These are phyloP conservation scores for Scaptomyza montana DNA, from an alignment of 1,140 invertebrate species.

Conservation along the genomic window DNA sequence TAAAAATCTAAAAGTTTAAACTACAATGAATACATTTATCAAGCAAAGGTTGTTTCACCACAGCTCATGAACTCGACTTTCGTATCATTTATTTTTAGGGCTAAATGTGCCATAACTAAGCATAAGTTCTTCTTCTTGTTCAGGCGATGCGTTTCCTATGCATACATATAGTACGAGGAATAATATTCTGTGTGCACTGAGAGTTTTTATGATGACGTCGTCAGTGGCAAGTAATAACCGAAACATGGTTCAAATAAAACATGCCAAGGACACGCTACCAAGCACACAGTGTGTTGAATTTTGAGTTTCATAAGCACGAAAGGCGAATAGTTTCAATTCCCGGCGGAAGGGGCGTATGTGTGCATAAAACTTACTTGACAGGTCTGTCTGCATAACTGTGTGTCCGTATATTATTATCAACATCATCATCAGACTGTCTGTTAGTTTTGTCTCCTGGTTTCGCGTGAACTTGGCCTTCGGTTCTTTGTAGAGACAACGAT, in stretches of 20 bases:
- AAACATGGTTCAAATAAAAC: constrained; percentile 23
- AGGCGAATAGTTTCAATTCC: constrained; percentile 9
- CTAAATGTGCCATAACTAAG: constrained; percentile 44
- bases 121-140: constrained; percentile 39
- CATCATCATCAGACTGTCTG: constrained; percentile 16
- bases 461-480: not conserved
- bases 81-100: constrained; percentile 5
- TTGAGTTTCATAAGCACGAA: constrained; percentile 53
- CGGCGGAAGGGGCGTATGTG: constrained; percentile 24
- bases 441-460: not conserved
- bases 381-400: constrained; percentile 9
- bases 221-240: constrained; percentile 53
- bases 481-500: constrained; percentile 18
- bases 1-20: too few species aligned
- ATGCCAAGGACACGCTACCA: constrained; percentile 15
- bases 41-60: too few species aligned
- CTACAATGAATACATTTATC: too few species aligned
- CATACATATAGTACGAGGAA: constrained; percentile 7
- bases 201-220: constrained; percentile 32
- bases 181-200: constrained; percentile 44
- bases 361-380: constrained; percentile 38
- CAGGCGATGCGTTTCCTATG: constrained; percentile 19
- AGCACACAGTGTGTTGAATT: constrained; percentile 65
- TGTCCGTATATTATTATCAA: constrained; percentile 4
- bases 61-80: not conserved